These are phyloP conservation scores for Smittia sp. DNA, from an alignment of 2,888 invertebrate genomes.

Conservation along the genomic window DNA sequence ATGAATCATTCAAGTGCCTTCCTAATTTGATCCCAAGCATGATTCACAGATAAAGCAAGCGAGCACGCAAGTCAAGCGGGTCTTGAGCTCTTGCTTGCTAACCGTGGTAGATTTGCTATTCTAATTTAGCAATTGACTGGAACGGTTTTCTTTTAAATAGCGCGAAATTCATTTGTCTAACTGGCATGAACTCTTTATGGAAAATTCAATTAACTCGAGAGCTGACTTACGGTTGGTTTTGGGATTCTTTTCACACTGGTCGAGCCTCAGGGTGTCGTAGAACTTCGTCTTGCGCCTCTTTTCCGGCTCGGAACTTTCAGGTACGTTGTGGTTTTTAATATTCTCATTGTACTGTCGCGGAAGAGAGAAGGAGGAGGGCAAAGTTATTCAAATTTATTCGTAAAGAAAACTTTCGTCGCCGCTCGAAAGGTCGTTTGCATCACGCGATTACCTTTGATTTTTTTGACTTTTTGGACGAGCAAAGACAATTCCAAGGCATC, in stretches of 20 bases:
- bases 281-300: slow-evolving; percentile 32
- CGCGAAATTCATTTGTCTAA: slow-evolving; percentile 13
- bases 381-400: slow-evolving; percentile 38
- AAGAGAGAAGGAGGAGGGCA: not conserved
- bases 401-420: not conserved
- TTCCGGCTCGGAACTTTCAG: slow-evolving; percentile 37
- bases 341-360: slow-evolving; percentile 34
- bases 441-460: slow-evolving; percentile 39
- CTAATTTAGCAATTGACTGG: not conserved
- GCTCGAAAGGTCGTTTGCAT: slow-evolving; percentile 28
- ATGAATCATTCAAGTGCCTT: not conserved
- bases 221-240: slow-evolving; percentile 35
- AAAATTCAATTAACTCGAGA: slow-evolving; percentile 34
- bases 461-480: slow-evolving; percentile 40
- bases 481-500: slow-evolving; percentile 40
- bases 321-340: slow-evolving; percentile 34
- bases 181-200: slow-evolving; percentile 35
- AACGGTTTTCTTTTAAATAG: not conserved
- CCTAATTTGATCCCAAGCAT: not conserved
- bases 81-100: too few species aligned
- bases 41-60: slow-evolving; percentile 1
- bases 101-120: not conserved
- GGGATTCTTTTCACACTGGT: slow-evolving; percentile 37
- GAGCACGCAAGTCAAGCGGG: not conserved
- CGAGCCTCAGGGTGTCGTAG: slow-evolving; percentile 34